Percentiles rank a stretch among this genome's conserved stretches.
phyloP scores from a whole-genome alignment of 1,140 invertebrate species.

The Brachystomella parvula region DNA sequence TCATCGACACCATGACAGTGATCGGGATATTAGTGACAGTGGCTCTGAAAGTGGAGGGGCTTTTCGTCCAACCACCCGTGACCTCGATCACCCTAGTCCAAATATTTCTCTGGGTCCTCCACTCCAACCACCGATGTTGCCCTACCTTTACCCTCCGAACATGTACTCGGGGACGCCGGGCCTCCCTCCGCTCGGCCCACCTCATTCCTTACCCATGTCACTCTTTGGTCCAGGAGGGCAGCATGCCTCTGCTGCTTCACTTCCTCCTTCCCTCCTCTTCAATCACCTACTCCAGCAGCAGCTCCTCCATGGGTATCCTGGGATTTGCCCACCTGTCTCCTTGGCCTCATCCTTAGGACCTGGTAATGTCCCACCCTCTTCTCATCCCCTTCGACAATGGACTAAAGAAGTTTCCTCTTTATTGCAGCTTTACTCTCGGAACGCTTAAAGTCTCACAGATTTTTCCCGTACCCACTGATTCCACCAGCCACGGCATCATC shows the following conservation, averaged over 20 bases:
- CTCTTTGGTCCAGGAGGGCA: conserved; percentile 33
- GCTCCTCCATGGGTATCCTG: conserved; percentile 37
- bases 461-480: conserved; percentile 69
- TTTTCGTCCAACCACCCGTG: conserved; percentile 57
- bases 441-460: conserved; percentile 58
- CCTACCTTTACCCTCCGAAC: conserved; percentile 76
- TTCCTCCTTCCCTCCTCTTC: conserved; percentile 37
- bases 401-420: conserved; percentile 22
- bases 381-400: conserved; percentile 26
- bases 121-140: conserved; percentile 73
- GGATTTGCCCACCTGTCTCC: conserved; percentile 38
- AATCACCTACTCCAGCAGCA: conserved; percentile 38
- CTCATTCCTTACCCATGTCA: conserved; percentile 43
- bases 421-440: conserved; percentile 43
- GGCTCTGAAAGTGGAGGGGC: conserved; percentile 41
- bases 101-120: conserved; percentile 81
- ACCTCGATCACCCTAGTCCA: conserved; percentile 62
- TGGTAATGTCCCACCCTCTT: conserved; percentile 31
- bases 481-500: conserved; percentile 42
- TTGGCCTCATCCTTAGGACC: conserved; percentile 40
- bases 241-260: conserved; percentile 33
- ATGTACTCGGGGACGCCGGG: conserved; percentile 56
- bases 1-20: conserved; percentile 37
- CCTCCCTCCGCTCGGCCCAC: conserved; percentile 51
- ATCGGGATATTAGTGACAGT: conserved; percentile 40